phyloP scores from a whole-genome alignment of 1,140 invertebrate genomes.

The Monomorium pharaonis region DNA sequence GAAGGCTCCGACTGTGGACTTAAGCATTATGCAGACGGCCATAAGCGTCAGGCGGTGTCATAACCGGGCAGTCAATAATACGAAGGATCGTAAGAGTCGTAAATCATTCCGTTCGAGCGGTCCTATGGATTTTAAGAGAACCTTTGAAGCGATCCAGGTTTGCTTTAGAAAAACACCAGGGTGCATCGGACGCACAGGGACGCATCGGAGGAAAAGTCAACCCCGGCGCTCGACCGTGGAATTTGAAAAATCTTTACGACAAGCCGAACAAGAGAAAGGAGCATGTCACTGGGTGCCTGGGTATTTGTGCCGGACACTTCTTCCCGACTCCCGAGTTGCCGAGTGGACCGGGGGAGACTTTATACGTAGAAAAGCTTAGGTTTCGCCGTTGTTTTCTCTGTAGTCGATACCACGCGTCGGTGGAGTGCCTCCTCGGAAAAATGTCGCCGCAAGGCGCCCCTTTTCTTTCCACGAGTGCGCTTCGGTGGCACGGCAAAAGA shows the following conservation, averaged over 20 bases:
- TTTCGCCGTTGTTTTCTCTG: slow-evolving; percentile 59
- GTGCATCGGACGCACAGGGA: slow-evolving; percentile 47
- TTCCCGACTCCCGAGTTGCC: slow-evolving; percentile 12
- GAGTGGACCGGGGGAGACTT: slow-evolving; percentile 23
- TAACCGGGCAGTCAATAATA: slow-evolving; percentile 73
- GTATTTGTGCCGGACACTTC: slow-evolving; percentile 40
- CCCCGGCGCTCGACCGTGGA: slow-evolving; percentile 53
- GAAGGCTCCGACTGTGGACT: slow-evolving; percentile 14
- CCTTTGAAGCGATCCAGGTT: slow-evolving; percentile 4
- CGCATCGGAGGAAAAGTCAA: slow-evolving; percentile 12
- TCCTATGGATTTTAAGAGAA: slow-evolving; percentile 52
- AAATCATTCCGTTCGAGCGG: slow-evolving; percentile 66
- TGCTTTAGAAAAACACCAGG: slow-evolving; percentile 40
- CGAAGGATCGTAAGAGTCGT: slow-evolving; percentile 69
- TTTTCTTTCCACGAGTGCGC: slow-evolving; percentile 61
- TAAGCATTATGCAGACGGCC: slow-evolving; percentile 64
- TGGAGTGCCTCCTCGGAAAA: slow-evolving; percentile 52
- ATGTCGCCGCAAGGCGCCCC: slow-evolving; percentile 41
- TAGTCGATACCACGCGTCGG: slow-evolving; percentile 37
- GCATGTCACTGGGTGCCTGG: slow-evolving; percentile 24
- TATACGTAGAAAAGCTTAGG: slow-evolving; percentile 46
- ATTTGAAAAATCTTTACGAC: slow-evolving; percentile 43
- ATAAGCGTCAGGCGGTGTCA: slow-evolving; percentile 71
- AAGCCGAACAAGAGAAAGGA: slow-evolving; percentile 56
- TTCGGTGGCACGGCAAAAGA: slow-evolving; percentile 19